phyloP scores from a whole-genome alignment of 2,113 vertebrate genomes.

The Poeciliopsis turrubarensis region DNA sequence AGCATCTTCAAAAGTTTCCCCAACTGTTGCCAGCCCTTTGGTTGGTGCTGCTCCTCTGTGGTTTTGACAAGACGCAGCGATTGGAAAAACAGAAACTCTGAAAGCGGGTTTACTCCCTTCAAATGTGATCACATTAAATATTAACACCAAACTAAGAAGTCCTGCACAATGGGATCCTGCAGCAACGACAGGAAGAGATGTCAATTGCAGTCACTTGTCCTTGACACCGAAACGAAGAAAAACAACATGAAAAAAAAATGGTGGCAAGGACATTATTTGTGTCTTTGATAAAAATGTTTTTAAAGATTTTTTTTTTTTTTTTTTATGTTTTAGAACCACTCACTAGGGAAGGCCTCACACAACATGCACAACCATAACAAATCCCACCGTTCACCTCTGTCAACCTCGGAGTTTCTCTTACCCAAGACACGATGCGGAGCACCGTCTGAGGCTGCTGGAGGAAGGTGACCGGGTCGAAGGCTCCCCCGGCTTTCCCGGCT shows the following conservation, averaged over 20 bases:
- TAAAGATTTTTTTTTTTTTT: no score
- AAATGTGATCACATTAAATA: neutral
- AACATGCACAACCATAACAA: neutral
- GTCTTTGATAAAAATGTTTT: no score
- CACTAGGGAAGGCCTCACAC: neutral
- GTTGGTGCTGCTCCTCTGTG: neutral
- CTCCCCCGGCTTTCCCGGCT: constrained; percentile 93
- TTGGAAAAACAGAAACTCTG: neutral
- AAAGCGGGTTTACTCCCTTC: neutral
- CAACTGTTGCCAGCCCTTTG: neutral
- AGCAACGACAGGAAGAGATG: no score
- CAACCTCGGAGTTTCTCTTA: constrained; percentile 73
- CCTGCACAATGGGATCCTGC: neutral
- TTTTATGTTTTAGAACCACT: neutral
- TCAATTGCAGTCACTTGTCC: neutral
- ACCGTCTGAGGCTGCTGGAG: constrained; percentile 91
- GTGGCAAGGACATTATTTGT: no score
- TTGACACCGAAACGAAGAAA: no score
- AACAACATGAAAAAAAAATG: no score
- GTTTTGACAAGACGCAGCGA: neutral
- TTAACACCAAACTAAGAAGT: neutral
- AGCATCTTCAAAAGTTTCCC: neutral
- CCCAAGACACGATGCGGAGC: constrained; percentile 91
- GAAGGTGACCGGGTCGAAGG: constrained; percentile 92
- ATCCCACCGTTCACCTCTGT: constrained; percentile 4